Conservation (phyloP, 2,113 vertebrate species). For the Cephalopterus ornatus region DNA sequence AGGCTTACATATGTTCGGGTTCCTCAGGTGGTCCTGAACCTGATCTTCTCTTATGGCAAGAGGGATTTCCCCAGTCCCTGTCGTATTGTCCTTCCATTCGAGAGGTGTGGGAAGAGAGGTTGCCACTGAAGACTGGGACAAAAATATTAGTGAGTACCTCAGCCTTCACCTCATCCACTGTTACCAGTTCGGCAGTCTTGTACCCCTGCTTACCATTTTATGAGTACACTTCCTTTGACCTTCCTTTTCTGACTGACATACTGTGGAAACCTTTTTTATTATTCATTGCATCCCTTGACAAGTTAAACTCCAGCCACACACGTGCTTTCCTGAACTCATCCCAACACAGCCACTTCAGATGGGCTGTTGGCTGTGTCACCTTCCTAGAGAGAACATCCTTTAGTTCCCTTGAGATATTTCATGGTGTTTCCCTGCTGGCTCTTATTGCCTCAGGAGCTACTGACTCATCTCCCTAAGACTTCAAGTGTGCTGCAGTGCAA, state of each 20-base stretch:
- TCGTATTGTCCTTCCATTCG: background rate
- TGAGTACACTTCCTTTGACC: background rate
- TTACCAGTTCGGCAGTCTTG: background rate
- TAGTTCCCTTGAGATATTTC: background rate
- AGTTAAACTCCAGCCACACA: background rate
- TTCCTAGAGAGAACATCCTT: background rate
- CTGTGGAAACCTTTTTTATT: background rate
- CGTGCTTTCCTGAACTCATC: background rate
- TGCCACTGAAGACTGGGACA: background rate
- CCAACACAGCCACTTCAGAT: background rate
- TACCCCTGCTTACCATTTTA: background rate
- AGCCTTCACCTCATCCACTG: background rate
- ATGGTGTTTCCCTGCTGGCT: background rate
- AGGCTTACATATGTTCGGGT: no score
- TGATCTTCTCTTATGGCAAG: no score
- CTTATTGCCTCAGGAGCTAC: background rate
- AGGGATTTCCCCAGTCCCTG: no score
- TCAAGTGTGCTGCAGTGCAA: background rate
- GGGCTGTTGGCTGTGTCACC: background rate
- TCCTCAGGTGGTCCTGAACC: no score
- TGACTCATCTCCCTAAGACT: background rate
- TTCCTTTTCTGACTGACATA: background rate
- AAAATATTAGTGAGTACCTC: background rate
- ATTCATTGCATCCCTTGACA: background rate
- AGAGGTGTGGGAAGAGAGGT: background rate